Base-by-base conservation (phyloP, 92 coral and sea anemone species). In the Palythoa grandis region DNA sequence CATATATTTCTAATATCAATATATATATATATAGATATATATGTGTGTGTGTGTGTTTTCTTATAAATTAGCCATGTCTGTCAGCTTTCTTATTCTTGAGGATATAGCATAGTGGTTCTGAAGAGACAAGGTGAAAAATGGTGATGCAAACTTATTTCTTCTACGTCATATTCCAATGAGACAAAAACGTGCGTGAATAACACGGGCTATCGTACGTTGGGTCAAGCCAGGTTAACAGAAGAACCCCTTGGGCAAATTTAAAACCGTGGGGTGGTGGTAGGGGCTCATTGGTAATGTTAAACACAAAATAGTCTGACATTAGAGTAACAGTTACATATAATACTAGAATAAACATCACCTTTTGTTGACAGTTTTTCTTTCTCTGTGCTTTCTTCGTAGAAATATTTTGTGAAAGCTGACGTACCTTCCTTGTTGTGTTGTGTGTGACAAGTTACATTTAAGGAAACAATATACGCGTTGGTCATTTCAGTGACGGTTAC, bases 151-250 rank as follows among this genome's bases (percentile, higher is more conserved):
- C 50, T 20, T 66, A 57, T 66, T 57, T 37, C 40, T 47, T 25
- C 52, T 60, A 48, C 47, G 37, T 56, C 48, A 24, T 76, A 35
- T 76, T 77, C 52, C 82, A 56, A 57, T 19, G 39, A 7, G 39
- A 78, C 11, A 52, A 4, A 58, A 40, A 25, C 35, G 29, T 78
- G 83, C 72, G 83, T 78, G 83, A 78, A 78, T 61, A 39, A 40
- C 52, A 7, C 19, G n/a, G 63, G 11, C 63, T 8, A 23, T 43
- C 24, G 25, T 29, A 29, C 35, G 35, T 29, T 29, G 35, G 35
- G 1, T 29, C 0, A 29, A 29, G 35, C 43, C 11, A 24, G 19
- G 79, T 75, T 43, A 75, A 5, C 37, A 23, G 19, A 52, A 13
- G 19, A 50, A 56, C 5, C 79, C 39, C 24, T 20, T 74, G 14